Evolutionary conservation across 2,888 invertebrate genomes (phyloP).

Genomic region (Plebejus melissa): DNA sequence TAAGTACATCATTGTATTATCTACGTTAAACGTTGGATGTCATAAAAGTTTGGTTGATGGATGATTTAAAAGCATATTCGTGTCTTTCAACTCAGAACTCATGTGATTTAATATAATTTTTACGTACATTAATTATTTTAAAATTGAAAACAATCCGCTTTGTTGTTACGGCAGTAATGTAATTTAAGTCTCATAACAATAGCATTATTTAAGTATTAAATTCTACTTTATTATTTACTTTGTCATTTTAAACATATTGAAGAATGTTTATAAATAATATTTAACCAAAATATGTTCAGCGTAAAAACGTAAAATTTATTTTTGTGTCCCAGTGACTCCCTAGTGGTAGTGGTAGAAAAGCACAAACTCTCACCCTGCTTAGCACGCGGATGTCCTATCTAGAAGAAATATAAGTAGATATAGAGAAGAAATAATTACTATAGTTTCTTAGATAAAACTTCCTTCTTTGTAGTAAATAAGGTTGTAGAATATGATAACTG

Average conservation of each 20-base stretch:
- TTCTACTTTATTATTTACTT: not conserved
- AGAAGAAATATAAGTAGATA: too few species aligned
- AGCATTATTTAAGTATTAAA: not conserved
- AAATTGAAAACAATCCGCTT: constrained; percentile 1
- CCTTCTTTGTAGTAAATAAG: too few species aligned
- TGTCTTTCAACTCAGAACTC: not conserved
- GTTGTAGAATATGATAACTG: too few species aligned
- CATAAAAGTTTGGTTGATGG: not conserved
- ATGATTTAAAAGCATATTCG: not conserved
- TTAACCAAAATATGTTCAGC: too few species aligned
- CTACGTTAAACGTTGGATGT: constrained; percentile 11
- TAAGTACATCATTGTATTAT: constrained; percentile 2
- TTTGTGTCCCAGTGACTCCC: too few species aligned
- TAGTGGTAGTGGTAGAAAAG: too few species aligned
- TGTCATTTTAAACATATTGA: not conserved
- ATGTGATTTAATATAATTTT: not conserved
- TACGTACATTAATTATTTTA: not conserved
- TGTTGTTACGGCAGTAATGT: not conserved
- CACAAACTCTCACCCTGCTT: too few species aligned
- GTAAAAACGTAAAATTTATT: too few species aligned
- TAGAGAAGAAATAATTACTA: too few species aligned
- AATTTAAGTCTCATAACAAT: not conserved
- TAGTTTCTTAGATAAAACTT: too few species aligned
- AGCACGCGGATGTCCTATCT: too few species aligned
- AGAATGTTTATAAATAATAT: not conserved